Evolutionary conservation across 2,113 vertebrate species (phyloP), one percentile per base, ranked within the genome.

Genomic region (Ovis canadensis): DNA sequence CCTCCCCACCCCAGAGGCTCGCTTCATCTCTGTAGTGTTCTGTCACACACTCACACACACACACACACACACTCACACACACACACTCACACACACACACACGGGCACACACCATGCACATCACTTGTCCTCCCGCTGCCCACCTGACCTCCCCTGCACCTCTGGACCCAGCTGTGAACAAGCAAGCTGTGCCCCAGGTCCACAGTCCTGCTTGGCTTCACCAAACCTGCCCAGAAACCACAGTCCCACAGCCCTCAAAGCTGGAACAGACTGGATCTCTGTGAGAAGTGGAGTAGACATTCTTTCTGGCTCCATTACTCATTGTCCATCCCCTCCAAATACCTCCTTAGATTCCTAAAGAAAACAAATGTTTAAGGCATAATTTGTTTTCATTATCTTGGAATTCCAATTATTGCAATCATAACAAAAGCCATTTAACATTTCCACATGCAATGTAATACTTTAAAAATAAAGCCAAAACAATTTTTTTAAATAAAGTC

Each of bases 331-430:
- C 86, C n/a, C 59, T 59, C 36, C 88, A 96, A 88, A 82, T 52
- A 52, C 10, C 29, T 64, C 36, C 81, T 95, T 77, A 86, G 9
- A 33, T 84, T 97, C 81, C 78, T 60, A 83, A 81, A 50, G 21
- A 2, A 93, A 59, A 84, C 54, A 55, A 62, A 55, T 40, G n/a
- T 83, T 83, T 83, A 27, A 9, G 23, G 23, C 78, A 45, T 55
- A 55, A 50, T 74, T 74, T 82, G 64, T 88, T 86, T 96, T 77
- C 80, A 40, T 88, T 92, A 55, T 86, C 91, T 96, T 93, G 60
- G 82, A 85, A 96, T 93, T 81, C 9, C 13, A 82, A 57, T 87
- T 54, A 29, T 80, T 80, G 9, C 48, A n/a, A 45, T 83, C 29
- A 64, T 36, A 92, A 50, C 64, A 95, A 93, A 78, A 82, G 48